Evolutionary conservation across 2,888 invertebrate species (phyloP).

Genomic region (Nebria salina): DNA sequence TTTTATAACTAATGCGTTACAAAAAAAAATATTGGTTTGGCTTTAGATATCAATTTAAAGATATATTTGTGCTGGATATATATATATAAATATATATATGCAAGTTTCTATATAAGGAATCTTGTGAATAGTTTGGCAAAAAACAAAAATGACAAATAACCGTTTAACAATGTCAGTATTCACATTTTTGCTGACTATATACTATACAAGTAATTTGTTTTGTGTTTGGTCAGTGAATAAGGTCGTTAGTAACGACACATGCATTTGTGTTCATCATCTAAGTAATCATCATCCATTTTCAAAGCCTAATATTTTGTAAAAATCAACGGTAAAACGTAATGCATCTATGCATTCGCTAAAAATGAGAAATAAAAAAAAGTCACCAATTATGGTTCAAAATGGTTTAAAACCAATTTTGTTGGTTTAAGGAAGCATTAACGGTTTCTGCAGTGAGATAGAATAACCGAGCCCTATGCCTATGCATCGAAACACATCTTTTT

Average conservation of each 20-base stretch:
- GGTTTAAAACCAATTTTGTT: neutral
- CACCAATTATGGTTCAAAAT: neutral
- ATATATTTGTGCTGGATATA: too few relatives aligned
- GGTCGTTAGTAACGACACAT: slow-evolving; percentile 30
- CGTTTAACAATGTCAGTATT: slow-evolving; percentile 36
- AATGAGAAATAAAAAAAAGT: neutral
- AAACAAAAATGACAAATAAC: slow-evolving; percentile 13
- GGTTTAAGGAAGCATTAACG: neutral
- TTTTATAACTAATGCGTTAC: too few relatives aligned
- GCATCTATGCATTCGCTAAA: neutral
- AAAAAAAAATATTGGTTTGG: too few relatives aligned
- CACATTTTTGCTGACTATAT: slow-evolving; percentile 39
- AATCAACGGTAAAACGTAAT: neutral
- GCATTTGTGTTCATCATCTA: slow-evolving; percentile 17
- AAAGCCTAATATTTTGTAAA: slow-evolving; percentile 25
- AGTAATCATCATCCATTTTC: slow-evolving; percentile 18
- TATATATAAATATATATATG: too few relatives aligned
- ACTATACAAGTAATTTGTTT: slow-evolving; percentile 44
- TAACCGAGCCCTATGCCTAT: neutral
- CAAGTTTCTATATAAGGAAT: too few relatives aligned
- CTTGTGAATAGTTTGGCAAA: neutral
- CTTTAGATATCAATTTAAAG: too few relatives aligned
- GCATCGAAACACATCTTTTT: slow-evolving; percentile 6
- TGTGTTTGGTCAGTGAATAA: slow-evolving; percentile 45
- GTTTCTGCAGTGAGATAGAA: slow-evolving; percentile 2